Evolutionary conservation across 2,888 invertebrate species (phyloP).

Genomic region (Dryococelus australis): DNA sequence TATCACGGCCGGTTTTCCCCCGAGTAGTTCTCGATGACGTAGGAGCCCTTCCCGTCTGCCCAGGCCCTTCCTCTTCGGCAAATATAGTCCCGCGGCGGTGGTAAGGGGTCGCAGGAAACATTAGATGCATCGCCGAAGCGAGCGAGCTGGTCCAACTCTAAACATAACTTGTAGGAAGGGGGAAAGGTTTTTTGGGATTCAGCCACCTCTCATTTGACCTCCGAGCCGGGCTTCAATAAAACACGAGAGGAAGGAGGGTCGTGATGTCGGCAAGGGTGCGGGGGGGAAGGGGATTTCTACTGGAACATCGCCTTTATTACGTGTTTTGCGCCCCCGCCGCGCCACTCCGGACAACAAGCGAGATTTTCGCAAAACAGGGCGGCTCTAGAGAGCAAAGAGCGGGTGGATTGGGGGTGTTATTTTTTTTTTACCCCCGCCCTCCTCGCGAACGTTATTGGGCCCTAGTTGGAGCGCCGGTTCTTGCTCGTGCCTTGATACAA

Average conservation of each 20-base stretch:
- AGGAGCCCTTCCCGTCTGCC: neutral
- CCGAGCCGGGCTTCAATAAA: neutral
- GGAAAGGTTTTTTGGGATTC: neutral
- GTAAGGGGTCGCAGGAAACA: neutral
- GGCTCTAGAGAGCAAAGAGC: neutral
- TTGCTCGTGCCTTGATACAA: neutral
- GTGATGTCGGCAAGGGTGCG: neutral
- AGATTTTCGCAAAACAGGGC: neutral
- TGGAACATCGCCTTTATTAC: constrained; percentile 10
- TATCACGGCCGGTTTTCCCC: neutral
- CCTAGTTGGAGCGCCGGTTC: neutral
- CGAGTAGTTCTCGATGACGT: neutral
- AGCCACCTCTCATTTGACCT: neutral
- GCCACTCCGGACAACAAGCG: neutral
- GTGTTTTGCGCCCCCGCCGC: neutral
- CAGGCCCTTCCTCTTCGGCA: neutral
- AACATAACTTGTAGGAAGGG: neutral
- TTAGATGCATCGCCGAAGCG: neutral
- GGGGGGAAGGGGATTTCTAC: neutral
- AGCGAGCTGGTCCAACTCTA: neutral
- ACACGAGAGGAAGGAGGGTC: neutral
- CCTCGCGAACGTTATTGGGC: neutral
- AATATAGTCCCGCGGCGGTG: neutral
- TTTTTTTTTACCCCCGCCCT: neutral
- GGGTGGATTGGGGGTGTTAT: neutral